These are phyloP conservation scores for Minunthozetes semirufus DNA, from an alignment of 2,888 invertebrate genomes.

Conservation along the genomic window DNA sequence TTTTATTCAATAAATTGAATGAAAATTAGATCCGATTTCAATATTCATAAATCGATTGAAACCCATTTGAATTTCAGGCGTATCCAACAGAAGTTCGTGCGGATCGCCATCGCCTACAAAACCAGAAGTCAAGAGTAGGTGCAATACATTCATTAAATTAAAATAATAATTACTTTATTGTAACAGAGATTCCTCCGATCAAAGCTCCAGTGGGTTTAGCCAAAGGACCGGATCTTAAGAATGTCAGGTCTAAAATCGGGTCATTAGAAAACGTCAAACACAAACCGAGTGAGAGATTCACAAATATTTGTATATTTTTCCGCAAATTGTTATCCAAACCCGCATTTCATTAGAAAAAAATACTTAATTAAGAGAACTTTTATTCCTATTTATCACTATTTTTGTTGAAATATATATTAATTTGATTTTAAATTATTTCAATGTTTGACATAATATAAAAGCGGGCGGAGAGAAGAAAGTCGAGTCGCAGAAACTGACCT, in stretches of 20 bases:
- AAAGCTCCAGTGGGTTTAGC: constrained; percentile 85
- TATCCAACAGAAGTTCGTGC: constrained; percentile 6
- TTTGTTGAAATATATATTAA: too few relatives aligned
- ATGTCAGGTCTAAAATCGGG: constrained; percentile 84
- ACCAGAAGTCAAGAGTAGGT: constrained; percentile 14
- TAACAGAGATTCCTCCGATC: constrained; percentile 79
- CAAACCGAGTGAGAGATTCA: constrained; percentile 60
- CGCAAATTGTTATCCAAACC: background rate
- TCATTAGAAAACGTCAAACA: constrained; percentile 81
- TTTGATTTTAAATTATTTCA: too few relatives aligned
- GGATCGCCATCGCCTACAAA: constrained; percentile 11
- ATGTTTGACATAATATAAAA: background rate
- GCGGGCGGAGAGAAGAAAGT: constrained; percentile 86
- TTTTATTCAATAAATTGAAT: too few relatives aligned
- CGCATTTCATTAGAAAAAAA: too few relatives aligned
- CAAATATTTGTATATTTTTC: background rate
- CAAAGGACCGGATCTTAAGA: constrained; percentile 83
- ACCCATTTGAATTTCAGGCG: background rate
- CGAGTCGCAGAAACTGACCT: constrained; percentile 74
- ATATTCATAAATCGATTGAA: too few relatives aligned
- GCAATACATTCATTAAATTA: background rate
- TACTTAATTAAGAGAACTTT: too few relatives aligned
- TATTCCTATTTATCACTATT: too few relatives aligned
- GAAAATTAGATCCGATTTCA: too few relatives aligned
- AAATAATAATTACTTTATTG: background rate